These are phyloP conservation scores for Agapostemon virescens DNA, from an alignment of 2,888 invertebrate genomes.

Conservation along the genomic window DNA sequence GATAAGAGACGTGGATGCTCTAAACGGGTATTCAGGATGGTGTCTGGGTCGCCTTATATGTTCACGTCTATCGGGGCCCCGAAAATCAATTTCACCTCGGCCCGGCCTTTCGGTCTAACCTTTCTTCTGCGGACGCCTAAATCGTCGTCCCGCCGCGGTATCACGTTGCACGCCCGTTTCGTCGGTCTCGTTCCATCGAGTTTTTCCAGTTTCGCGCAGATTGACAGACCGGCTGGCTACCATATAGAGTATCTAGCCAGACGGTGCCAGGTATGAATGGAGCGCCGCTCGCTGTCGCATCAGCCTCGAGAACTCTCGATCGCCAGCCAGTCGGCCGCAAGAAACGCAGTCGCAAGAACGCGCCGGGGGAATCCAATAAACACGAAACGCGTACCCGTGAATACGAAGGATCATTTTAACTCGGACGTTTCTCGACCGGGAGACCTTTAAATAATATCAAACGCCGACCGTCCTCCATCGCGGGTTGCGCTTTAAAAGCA, in stretches of 20 bases:
- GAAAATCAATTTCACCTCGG: constrained; percentile 45
- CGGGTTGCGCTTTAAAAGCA: background rate
- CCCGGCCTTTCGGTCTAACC: constrained; percentile 28
- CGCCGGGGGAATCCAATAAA: constrained; percentile 51
- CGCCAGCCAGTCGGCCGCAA: constrained; percentile 44
- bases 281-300: constrained; percentile 64
- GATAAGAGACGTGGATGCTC: constrained; percentile 5
- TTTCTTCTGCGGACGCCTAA: constrained; percentile 45
- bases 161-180: constrained; percentile 34
- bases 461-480: background rate
- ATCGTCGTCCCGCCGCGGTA: constrained; percentile 37
- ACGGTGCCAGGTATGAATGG: constrained; percentile 70
- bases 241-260: constrained; percentile 70
- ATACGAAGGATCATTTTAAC: constrained; percentile 24
- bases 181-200: constrained; percentile 58
- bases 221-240: constrained; percentile 66
- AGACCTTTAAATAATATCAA: background rate
- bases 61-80: constrained; percentile 32
- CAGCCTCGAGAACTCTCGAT: constrained; percentile 41
- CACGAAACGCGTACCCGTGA: constrained; percentile 24
- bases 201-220: constrained; percentile 69
- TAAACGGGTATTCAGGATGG: constrained; percentile 17
- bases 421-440: background rate
- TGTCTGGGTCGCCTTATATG: constrained; percentile 39
- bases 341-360: constrained; percentile 43